Conservation (phyloP, 2,113 vertebrate species). For the Platycercus adscitus region DNA sequence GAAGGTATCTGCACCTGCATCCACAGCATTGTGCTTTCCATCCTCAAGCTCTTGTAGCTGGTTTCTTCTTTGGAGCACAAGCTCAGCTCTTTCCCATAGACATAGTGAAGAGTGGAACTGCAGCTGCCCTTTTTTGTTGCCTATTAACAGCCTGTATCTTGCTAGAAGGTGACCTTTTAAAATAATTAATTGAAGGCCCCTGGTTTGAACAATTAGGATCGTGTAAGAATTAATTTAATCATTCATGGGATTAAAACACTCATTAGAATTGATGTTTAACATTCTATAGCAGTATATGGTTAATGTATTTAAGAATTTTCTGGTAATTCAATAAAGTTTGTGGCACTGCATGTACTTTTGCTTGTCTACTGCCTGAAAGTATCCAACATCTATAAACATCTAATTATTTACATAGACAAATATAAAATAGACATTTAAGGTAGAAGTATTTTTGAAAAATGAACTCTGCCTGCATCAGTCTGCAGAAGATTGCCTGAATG, state of each 20-base stretch:
- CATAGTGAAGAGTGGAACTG: not conserved
- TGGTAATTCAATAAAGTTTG: slow-evolving; percentile 10
- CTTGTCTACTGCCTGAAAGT: not conserved
- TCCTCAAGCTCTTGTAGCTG: not conserved
- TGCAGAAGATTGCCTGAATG: not conserved
- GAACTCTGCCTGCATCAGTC: not conserved
- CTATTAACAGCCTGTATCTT: not conserved
- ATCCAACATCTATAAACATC: not conserved
- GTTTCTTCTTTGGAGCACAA: not conserved
- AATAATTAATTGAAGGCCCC: not conserved
- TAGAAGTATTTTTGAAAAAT: not conserved
- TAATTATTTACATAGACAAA: not conserved
- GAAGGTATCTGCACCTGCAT: not conserved
- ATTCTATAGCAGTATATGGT: not conserved
- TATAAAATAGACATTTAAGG: not conserved
- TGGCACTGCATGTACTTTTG: not conserved
- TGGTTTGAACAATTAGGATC: not conserved
- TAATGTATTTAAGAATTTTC: slow-evolving; percentile 25
- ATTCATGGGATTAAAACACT: not conserved
- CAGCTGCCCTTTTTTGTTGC: not conserved
- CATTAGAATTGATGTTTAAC: slow-evolving; percentile 5
- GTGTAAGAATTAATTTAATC: not conserved
- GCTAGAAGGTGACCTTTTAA: not conserved
- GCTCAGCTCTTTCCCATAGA: not conserved
- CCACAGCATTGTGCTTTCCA: not conserved